Evolutionary conservation across 2,113 vertebrate genomes (phyloP), one percentile per base, ranked within the genome.

Genomic region (Herpetotheres cachinnans): DNA sequence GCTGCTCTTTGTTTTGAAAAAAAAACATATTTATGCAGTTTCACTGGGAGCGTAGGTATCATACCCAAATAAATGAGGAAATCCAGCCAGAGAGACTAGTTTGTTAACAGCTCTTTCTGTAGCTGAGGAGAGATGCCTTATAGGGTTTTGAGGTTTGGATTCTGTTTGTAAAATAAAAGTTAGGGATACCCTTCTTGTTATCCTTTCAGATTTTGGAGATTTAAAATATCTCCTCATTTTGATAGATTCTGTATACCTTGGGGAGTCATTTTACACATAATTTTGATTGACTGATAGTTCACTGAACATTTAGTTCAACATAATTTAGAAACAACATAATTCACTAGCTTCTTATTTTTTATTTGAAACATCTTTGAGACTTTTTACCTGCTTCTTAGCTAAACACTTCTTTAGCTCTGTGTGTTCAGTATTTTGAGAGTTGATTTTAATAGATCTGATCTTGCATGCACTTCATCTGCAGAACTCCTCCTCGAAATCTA

Each of bases 401-500:
- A 65, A 93, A 34, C 58, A 70, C 16, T 91, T 79, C 47, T 97
- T 93, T 76, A 84, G 29, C 16, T 36, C 19, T 0, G 0, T 61
- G 55, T 58, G 27, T 38, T 87, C 49, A 72, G 83, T 76, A 93
- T 90, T 92, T 87, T 82, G 36, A 58, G 67, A 89, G 34, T 16
- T 88, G 70, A 58, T 95, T 97, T 95, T 87, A 95, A 92, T 66
- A 91, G 52, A 79, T 42, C 38, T 69, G 62, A 61, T 85, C 73
- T 85, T 85, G 40, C 36, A 66, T 30, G 58, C 19, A 47, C 32
- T 93, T 91, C 58, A 62, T 78, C 65, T 84, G 47, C 86, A 91
- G 44, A 92, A 79, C 58, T 89, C 86, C 71, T 82, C 34, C 63
- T 94, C 61, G 70, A 92, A 91, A 86, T 38, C 80, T 87, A 50